phyloP scores from a whole-genome alignment of 37 sponge, comb jelly and placozoan species.

The Mnemiopsis leidyi region DNA sequence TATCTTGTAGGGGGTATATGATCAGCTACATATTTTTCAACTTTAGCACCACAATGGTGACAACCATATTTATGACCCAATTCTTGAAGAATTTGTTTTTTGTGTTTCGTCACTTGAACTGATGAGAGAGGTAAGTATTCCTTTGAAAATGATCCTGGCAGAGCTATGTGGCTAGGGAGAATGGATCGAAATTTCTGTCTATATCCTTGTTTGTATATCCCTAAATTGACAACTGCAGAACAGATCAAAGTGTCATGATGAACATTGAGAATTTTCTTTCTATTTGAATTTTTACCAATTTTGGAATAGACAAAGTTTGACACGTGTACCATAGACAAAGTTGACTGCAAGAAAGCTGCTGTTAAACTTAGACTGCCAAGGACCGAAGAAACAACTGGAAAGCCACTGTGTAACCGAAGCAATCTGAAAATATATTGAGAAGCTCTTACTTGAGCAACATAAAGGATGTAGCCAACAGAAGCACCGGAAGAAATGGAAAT shows the following conservation, averaged over 20 bases:
- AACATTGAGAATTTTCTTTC: too few relatives aligned
- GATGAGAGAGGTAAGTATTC: background rate
- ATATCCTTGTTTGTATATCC: background rate
- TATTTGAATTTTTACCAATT: background rate
- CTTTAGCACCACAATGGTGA: constrained; percentile 37
- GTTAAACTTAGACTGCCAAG: constrained; percentile 10
- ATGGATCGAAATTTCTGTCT: background rate
- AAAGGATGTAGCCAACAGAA: background rate
- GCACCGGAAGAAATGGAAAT: background rate
- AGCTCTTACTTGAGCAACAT: background rate
- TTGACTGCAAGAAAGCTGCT: background rate
- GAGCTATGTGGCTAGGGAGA: constrained; percentile 7
- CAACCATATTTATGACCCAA: constrained; percentile 7
- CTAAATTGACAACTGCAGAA: background rate
- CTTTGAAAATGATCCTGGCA: constrained; percentile 39
- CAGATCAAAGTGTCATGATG: background rate
- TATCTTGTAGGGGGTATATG: constrained; percentile 38
- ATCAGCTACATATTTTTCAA: background rate
- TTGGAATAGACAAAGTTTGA: background rate
- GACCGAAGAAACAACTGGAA: constrained; percentile 1
- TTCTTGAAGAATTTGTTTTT: background rate
- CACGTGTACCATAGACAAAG: background rate
- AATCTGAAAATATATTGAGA: background rate
- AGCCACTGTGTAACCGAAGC: background rate
- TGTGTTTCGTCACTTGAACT: background rate